phyloP scores from a whole-genome alignment of 2,113 vertebrate species.

The Salvelinus sp. region DNA sequence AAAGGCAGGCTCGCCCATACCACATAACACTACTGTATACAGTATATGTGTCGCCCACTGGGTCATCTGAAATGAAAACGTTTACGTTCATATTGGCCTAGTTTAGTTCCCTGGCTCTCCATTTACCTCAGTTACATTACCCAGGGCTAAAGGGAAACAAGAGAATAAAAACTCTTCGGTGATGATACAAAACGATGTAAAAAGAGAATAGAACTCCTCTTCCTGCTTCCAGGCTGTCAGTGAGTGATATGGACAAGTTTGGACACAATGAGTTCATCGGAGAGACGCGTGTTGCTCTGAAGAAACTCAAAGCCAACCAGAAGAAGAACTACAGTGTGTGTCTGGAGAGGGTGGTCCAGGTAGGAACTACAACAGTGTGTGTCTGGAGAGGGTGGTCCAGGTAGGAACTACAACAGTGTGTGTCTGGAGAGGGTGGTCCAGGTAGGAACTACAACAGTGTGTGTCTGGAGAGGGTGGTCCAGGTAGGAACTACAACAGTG shows the following conservation, averaged over 20 bases:
- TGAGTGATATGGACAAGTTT: slow-evolving; percentile 97
- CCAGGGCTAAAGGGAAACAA: no score
- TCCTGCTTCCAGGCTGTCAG: slow-evolving; percentile 81
- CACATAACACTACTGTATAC: background rate
- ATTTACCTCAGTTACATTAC: background rate
- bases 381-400: slow-evolving; percentile 84
- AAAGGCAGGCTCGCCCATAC: background rate
- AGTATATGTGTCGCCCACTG: no score
- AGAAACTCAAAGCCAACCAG: slow-evolving; percentile 92
- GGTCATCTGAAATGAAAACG: background rate
- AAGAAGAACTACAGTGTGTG: slow-evolving; percentile 96
- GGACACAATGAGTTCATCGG: slow-evolving; percentile 98
- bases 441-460: slow-evolving; percentile 73
- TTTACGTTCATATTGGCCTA: background rate
- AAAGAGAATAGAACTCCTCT: background rate
- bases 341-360: slow-evolving; percentile 81
- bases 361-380: slow-evolving; percentile 78
- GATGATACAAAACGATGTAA: no score
- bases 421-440: slow-evolving; percentile 86
- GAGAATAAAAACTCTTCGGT: background rate
- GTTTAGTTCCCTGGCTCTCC: background rate
- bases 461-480: slow-evolving; percentile 87
- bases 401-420: slow-evolving; percentile 73
- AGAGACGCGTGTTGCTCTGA: slow-evolving; percentile 92
- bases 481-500: slow-evolving; percentile 67